Evolutionary conservation across 1,140 invertebrate genomes (phyloP).

Genomic region (Zaprionus africanus): DNA sequence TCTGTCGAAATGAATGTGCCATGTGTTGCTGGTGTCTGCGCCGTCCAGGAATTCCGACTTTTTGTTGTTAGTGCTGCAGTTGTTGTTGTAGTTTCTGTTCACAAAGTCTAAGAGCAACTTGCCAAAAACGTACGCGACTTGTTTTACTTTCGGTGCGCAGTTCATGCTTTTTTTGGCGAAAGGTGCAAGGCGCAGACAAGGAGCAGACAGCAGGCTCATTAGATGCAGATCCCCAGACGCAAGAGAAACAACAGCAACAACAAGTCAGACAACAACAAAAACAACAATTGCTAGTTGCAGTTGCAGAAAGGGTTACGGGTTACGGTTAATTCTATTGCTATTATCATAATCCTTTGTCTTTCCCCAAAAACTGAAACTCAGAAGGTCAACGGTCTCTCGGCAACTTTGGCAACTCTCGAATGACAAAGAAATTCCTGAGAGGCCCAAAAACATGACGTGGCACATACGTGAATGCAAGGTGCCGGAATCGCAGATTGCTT

Average conservation of each 20-base stretch:
- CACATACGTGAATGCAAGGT: neutral
- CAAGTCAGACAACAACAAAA: neutral
- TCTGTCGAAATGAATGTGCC: constrained; percentile 46
- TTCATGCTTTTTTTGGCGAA: neutral
- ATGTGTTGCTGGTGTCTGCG: constrained; percentile 54
- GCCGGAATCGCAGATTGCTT: neutral
- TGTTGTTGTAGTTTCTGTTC: constrained; percentile 2
- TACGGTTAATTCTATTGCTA: neutral
- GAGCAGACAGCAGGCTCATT: constrained; percentile 28
- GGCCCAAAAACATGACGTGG: neutral
- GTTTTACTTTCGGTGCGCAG: constrained; percentile 12
- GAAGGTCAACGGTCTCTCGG: neutral
- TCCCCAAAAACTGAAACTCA: neutral
- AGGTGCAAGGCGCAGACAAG: constrained; percentile 44
- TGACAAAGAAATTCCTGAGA: constrained; percentile 1
- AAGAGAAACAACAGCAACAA: neutral
- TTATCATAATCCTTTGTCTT: constrained; percentile 1
- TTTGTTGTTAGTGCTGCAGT: constrained; percentile 18
- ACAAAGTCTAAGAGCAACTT: constrained; percentile 14
- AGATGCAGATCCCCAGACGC: constrained; percentile 1
- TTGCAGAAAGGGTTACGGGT: neutral
- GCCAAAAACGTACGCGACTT: constrained; percentile 45
- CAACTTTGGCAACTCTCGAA: neutral
- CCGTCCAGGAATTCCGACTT: constrained; percentile 57
- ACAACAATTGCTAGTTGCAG: constrained; percentile 1